Percentiles rank a stretch among this genome's conserved stretches.
phyloP scores from a whole-genome alignment of 2,797 vertebrate genomes.

The Passerculus sandwichensis region DNA sequence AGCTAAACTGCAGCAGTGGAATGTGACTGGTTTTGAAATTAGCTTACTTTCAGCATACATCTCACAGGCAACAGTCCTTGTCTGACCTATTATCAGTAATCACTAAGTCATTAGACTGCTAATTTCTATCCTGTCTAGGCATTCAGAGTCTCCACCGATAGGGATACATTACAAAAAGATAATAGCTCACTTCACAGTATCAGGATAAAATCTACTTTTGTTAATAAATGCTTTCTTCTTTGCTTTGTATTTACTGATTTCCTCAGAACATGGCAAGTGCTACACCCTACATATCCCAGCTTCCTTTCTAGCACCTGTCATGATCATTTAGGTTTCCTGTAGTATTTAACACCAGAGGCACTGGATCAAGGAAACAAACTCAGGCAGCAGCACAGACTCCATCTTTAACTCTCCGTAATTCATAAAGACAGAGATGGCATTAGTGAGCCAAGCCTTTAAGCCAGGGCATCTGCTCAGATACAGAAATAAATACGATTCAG shows the following conservation, averaged over 20 bases:
- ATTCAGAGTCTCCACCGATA: fast-evolving
- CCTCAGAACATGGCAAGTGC: background rate
- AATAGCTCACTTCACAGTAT: background rate
- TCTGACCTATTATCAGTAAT: background rate
- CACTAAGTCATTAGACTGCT: background rate
- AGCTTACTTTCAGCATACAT: background rate
- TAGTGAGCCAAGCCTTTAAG: slow-evolving; percentile 66
- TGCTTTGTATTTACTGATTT: background rate
- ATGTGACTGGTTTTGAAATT: background rate
- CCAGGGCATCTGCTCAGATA: slow-evolving; percentile 58
- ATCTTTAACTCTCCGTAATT: slow-evolving; percentile 34
- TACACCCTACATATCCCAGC: background rate
- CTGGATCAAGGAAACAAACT: background rate
- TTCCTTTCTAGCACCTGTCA: background rate
- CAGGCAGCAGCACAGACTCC: background rate
- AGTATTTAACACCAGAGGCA: background rate
- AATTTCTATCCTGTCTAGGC: background rate
- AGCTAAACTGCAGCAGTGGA: background rate
- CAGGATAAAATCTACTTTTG: background rate
- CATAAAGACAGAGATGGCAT: slow-evolving; percentile 41
- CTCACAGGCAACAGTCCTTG: background rate
- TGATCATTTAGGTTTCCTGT: background rate
- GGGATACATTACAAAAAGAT: background rate
- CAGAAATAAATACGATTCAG: slow-evolving; percentile 69
- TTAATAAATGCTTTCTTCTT: background rate